Percentiles rank a stretch among this genome's conserved stretches.
Evolutionary conservation across 2,797 vertebrate species (phyloP).

Genomic region (Spinibarbus caldwelli): DNA sequence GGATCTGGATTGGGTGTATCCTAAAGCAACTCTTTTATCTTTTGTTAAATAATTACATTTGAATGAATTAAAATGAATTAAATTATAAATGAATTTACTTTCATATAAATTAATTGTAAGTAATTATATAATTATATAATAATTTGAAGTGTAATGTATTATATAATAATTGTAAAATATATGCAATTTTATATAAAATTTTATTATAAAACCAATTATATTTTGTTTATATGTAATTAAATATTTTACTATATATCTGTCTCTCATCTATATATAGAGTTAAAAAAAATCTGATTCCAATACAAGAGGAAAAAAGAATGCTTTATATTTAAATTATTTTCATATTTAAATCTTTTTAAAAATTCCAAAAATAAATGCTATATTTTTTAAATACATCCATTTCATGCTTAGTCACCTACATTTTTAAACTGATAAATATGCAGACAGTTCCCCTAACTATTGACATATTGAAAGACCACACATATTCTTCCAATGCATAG

Average conservation of each 20-base stretch:
- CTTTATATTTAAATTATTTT: too few species aligned
- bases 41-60: constrained; percentile 65
- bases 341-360: too few species aligned
- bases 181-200: too few species aligned
- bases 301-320: too few species aligned
- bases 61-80: neutral
- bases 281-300: too few species aligned
- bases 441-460: neutral
- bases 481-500: neutral
- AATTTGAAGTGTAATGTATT: neutral
- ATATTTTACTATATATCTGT: neutral
- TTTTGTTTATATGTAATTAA: neutral
- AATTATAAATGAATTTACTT: neutral
- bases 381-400: too few species aligned
- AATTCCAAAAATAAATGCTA: too few species aligned
- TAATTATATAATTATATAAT: neutral
- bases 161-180: neutral
- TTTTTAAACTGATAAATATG: too few species aligned
- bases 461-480: neutral
- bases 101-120: neutral
- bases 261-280: too few species aligned
- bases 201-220: neutral
- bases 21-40: too few species aligned
- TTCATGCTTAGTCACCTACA: too few species aligned
- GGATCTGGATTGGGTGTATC: constrained; percentile 94